Percentiles rank a stretch among this genome's conserved stretches.
Evolutionary conservation across 2,797 vertebrate genomes (phyloP).

Genomic region (Coranthus polyacanthus): DNA sequence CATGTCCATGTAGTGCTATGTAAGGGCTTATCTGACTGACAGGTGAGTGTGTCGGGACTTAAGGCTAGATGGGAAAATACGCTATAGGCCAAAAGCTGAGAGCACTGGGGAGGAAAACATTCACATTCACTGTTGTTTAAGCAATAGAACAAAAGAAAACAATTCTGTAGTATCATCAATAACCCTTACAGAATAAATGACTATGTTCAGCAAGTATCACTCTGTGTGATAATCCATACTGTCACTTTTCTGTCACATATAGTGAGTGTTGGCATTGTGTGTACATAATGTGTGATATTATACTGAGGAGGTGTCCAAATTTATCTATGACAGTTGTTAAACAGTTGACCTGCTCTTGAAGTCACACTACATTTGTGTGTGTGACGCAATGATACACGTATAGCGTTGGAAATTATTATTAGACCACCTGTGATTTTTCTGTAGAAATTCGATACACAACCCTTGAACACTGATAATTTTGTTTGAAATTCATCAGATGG

Average conservation of each 20-base stretch:
- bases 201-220: neutral
- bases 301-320: too few species aligned
- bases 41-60: conserved; percentile 74
- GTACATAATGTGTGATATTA: too few species aligned
- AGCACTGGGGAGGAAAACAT: conserved; percentile 16
- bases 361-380: too few species aligned
- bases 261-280: too few species aligned
- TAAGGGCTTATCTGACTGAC: conserved; percentile 79
- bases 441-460: too few species aligned
- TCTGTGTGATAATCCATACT: neutral
- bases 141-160: conserved; percentile 28
- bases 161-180: neutral
- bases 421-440: too few species aligned
- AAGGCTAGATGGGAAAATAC: conserved; percentile 59
- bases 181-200: neutral
- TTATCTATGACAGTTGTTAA: too few species aligned
- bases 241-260: neutral
- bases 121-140: conserved; percentile 47
- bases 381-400: too few species aligned
- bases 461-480: too few species aligned
- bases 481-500: too few species aligned
- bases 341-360: too few species aligned
- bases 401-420: too few species aligned
- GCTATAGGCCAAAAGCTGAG: conserved; percentile 45
- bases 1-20: conserved; percentile 74